phyloP scores from a whole-genome alignment of 2,797 vertebrate genomes.

The Lates japonicus region DNA sequence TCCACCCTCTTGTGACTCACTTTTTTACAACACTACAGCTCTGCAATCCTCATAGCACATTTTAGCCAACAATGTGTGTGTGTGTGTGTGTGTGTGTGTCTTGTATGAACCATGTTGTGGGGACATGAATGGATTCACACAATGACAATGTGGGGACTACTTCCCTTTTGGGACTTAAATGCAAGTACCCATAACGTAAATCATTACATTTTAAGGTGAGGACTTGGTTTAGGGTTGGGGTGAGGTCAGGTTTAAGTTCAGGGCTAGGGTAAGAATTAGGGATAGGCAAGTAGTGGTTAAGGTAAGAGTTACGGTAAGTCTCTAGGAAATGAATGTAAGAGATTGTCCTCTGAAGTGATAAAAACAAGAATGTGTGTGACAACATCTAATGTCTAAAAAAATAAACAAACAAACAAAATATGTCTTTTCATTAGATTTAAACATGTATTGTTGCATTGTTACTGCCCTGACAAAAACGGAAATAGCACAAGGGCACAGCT shows the following conservation, averaged over 20 bases:
- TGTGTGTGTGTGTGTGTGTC: neutral
- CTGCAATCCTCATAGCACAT: constrained; percentile 25
- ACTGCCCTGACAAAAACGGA: too few species aligned
- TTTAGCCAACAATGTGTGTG: neutral
- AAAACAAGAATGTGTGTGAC: neutral
- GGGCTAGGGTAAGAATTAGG: too few species aligned
- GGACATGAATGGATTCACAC: neutral
- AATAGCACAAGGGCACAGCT: too few species aligned
- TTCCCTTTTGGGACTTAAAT: neutral
- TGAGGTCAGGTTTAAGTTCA: neutral
- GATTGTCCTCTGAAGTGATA: neutral
- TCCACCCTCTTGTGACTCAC: constrained; percentile 43
- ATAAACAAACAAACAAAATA: neutral
- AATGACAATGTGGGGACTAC: neutral
- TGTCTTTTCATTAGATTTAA: too few species aligned
- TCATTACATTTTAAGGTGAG: neutral
- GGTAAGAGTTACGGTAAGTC: neutral
- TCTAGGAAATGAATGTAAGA: neutral
- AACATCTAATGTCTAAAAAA: too few species aligned
- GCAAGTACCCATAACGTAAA: neutral
- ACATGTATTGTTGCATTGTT: too few species aligned
- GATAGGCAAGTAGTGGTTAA: neutral
- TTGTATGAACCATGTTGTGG: neutral
- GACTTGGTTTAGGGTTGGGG: neutral
- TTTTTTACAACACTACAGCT: constrained; percentile 16